Base-by-base conservation (phyloP, 2,888 invertebrate species). In the Helleia helle region DNA sequence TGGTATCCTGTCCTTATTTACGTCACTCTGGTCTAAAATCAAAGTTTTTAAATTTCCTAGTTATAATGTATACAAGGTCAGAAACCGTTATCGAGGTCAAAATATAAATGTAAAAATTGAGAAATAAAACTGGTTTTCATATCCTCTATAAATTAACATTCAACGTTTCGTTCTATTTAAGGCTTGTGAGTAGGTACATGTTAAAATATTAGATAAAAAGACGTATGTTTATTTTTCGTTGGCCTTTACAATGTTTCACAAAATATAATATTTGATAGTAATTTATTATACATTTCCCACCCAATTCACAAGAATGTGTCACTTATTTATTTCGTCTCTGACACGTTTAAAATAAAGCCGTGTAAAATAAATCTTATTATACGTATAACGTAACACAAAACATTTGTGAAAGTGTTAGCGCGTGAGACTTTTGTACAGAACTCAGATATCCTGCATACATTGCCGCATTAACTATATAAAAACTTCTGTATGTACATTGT, bases 31-130 rank as follows among this genome's bases (percentile, higher is more conserved):
- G n/a, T n/a, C n/a, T n/a, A n/a, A n/a, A n/a, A n/a, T n/a, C n/a
- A n/a, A n/a, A n/a, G n/a, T n/a, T n/a, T n/a, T n/a, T n/a, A n/a
- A n/a, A n/a, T n/a, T n/a, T n/a, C n/a, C n/a, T n/a, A n/a, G n/a
- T n/a, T n/a, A n/a, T n/a, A n/a, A n/a, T n/a, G n/a, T n/a, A n/a
- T 9, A 31, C 44, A 47, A 47, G 46, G 42, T 39, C 38, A 28
- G 15, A 37, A 37, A 39, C 37, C 37, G 37, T 30, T 44, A 42
- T 39, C 44, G 38, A 47, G 44, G 47, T 38, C 39, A 43, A 43
- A 37, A 40, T 12, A 24, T 25, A 38, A 39, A 40, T 40, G 25
- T 34, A 42, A 44, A 40, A 31, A 31, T 22, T 40, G 12, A 40
- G 31, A 31, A 40, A 25, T 31, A 12, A 25, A 40, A 40, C 40